These are phyloP conservation scores for Holcopasites calliopsidis DNA, from an alignment of 1,140 invertebrate species.

Conservation along the genomic window DNA sequence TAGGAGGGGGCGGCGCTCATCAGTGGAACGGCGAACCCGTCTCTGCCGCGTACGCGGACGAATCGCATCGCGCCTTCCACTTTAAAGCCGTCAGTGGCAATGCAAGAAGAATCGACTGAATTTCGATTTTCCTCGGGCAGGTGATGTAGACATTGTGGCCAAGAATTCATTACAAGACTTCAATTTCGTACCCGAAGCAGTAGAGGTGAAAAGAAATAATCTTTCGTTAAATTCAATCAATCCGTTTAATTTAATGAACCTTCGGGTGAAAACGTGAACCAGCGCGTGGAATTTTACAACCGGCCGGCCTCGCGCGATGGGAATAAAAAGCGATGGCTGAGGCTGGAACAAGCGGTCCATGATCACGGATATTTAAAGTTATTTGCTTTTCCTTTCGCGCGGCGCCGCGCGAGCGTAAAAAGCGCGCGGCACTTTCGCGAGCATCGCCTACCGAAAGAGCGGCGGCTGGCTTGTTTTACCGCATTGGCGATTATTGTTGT, in stretches of 20 bases:
- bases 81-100: too few relatives aligned
- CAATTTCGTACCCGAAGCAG: too few relatives aligned
- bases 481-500: slow-evolving; percentile 1
- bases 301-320: background rate
- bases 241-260: too few relatives aligned
- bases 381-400: slow-evolving; percentile 7
- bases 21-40: slow-evolving; percentile 58
- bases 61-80: too few relatives aligned
- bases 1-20: slow-evolving; percentile 68
- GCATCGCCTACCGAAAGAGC: background rate
- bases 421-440: slow-evolving; percentile 8
- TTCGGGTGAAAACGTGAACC: too few relatives aligned
- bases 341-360: background rate
- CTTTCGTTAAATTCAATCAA: too few relatives aligned
- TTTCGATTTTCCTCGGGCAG: too few relatives aligned
- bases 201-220: too few relatives aligned
- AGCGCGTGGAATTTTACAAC: background rate
- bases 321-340: background rate
- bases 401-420: background rate
- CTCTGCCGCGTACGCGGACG: slow-evolving; percentile 54
- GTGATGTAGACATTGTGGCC: too few relatives aligned
- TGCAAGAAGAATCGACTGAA: too few relatives aligned
- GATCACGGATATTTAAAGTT: background rate
- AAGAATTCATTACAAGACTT: too few relatives aligned
- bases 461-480: slow-evolving; percentile 1